Conservation (phyloP, 23 tunicate species). For the Oikopleura dioica region DNA sequence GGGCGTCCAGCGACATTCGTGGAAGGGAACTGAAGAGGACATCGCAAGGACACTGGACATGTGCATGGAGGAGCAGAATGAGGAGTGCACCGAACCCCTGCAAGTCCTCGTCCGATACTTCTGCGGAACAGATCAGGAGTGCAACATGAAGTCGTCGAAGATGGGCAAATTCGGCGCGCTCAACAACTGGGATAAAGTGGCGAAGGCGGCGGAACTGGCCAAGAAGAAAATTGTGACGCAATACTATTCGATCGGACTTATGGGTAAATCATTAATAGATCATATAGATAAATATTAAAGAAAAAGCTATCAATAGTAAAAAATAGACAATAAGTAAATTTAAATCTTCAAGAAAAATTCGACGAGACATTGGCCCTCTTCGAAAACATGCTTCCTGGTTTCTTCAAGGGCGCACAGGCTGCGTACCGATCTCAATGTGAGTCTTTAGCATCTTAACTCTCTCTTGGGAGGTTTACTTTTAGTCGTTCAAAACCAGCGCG, state of each 20-base stretch:
- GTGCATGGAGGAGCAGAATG: background rate
- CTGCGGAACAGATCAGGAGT: background rate
- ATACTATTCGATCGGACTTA: conserved; percentile 1
- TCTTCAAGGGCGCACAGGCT: conserved; percentile 1
- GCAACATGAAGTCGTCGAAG: background rate
- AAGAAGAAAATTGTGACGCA: background rate
- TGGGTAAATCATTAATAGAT: background rate
- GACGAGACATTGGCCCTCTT: conserved; percentile 9
- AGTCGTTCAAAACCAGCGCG: background rate
- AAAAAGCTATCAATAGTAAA: background rate
- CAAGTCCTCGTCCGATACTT: background rate
- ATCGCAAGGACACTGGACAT: background rate
- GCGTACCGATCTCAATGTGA: background rate
- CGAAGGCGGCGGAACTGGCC: background rate
- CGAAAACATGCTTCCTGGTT: background rate
- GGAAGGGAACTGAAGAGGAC: conserved; percentile 12
- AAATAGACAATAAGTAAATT: background rate
- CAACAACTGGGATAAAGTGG: background rate
- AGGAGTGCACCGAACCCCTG: conserved; percentile 9
- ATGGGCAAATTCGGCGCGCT: background rate
- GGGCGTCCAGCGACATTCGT: conserved; percentile 2
- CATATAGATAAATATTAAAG: background rate
- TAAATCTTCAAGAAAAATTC: background rate
- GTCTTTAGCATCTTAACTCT: no score
- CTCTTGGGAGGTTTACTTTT: background rate